Base-by-base conservation (phyloP, 2,797 vertebrate species). In the Eupleurogrammus muticus region DNA sequence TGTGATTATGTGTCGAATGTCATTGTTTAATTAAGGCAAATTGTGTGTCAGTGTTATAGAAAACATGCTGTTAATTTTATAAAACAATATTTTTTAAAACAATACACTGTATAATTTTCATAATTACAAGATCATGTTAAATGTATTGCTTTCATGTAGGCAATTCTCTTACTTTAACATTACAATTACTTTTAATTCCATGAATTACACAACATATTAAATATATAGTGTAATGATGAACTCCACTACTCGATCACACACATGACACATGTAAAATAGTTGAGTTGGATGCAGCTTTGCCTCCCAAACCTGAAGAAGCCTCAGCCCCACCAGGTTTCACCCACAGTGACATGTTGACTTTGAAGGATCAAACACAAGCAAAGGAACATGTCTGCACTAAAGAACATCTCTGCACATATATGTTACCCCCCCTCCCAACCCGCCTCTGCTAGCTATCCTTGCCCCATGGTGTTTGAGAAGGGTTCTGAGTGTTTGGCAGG, bases 401-500 rank as follows among this genome's bases (percentile, higher is more conserved):
- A 70, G 49, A 72, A 66, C 42, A 57, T 58, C 73, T 19, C 19
- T 50, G 56, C 28, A 28, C 36, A 51, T 57, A 57, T 54, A 44
- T 62, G 64, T 54, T 61, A 60, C 80, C 75, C 65, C 72, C 76
- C 62, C 51, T 16, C 9, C 56, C 48, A 34, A 47, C 19, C 57
- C 53, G 64, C 24, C 42, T 50, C 47, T 57, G 73, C 55, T 82
- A 69, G 68, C 71, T 73, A 75, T 84, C 82, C 79, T 76, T 86
- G 80, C 76, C 86, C 79, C 65, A 57, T 87, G 81, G 93, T 87
- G 90, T 92, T 89, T 95, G 95, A 96, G 95, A 96, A 96, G 93
- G 94, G 91, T 91, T 90, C 94, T 91, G 93, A 96, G 96, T 96
- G 96, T 94, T 94, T 94, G 92, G 83, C 92, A 86, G 81, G 83